phyloP scores from a whole-genome alignment of 2,113 vertebrate genomes.

The Emydocephalus ijimae region DNA sequence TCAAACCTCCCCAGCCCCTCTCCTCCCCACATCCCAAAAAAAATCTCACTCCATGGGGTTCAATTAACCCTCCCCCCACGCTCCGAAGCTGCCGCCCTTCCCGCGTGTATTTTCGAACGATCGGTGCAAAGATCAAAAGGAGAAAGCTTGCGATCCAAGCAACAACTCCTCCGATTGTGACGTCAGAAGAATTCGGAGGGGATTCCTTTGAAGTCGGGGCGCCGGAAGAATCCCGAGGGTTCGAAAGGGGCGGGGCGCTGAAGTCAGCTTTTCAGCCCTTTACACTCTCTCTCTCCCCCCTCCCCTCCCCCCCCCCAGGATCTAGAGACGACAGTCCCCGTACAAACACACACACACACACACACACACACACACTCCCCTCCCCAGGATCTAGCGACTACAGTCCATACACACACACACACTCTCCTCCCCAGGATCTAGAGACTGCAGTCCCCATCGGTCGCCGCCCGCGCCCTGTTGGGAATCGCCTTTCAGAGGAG shows the following conservation, averaged over 20 bases:
- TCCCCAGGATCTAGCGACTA: too few relatives aligned
- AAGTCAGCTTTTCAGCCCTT: background rate
- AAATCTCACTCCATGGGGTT: background rate
- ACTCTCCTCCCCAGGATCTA: too few relatives aligned
- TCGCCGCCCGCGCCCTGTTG: background rate
- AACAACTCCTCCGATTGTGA: background rate
- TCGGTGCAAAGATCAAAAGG: background rate
- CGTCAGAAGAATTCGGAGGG: background rate
- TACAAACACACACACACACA: too few relatives aligned
- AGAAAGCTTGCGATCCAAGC: background rate
- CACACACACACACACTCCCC: too few relatives aligned
- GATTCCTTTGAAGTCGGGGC: background rate
- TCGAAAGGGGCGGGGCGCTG: background rate
- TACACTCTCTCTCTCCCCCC: too few relatives aligned
- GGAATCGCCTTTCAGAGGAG: background rate
- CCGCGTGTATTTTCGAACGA: too few relatives aligned
- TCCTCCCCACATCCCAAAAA: accelerated
- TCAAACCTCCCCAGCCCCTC: too few relatives aligned
- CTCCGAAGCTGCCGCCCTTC: background rate
- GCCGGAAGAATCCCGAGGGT: too few relatives aligned
- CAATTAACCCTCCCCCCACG: background rate
- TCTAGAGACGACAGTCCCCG: background rate
- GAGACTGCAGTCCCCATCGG: background rate
- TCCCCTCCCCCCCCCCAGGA: too few relatives aligned
- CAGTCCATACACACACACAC: too few relatives aligned